These are phyloP conservation scores for Labroides dimidiatus DNA, from an alignment of 2,797 vertebrate genomes.

Conservation along the genomic window DNA sequence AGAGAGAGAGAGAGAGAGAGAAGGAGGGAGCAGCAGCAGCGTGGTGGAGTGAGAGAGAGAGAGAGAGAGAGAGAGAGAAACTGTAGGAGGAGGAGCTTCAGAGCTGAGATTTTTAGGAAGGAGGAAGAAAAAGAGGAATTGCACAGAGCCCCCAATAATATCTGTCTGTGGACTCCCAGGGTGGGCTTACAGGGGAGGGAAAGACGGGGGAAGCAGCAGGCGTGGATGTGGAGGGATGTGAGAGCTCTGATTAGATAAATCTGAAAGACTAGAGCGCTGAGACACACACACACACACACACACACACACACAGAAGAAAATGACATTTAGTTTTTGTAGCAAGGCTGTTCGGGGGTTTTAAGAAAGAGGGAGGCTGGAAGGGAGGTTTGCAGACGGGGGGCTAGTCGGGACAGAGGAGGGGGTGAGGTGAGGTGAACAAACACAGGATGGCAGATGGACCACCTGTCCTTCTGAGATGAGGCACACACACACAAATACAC, in stretches of 20 bases:
- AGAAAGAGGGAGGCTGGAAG: slow-evolving; percentile 22
- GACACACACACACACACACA: slow-evolving; percentile 47
- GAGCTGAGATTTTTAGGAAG: slow-evolving; percentile 42
- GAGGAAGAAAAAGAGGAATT: slow-evolving; percentile 41
- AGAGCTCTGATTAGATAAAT: slow-evolving; percentile 63
- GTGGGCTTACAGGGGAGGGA: slow-evolving; percentile 60
- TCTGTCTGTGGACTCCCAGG: slow-evolving; percentile 60
- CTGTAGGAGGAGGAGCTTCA: slow-evolving; percentile 56
- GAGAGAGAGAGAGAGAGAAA: slow-evolving; percentile 39
- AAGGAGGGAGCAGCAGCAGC: slow-evolving; percentile 30
- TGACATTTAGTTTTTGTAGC: slow-evolving; percentile 66
- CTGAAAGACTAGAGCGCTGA: slow-evolving; percentile 51
- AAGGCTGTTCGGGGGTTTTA: slow-evolving; percentile 52
- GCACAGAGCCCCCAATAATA: slow-evolving; percentile 45
- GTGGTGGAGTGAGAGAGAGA: slow-evolving; percentile 32
- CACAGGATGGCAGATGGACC: slow-evolving; percentile 53
- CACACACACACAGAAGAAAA: slow-evolving; percentile 62
- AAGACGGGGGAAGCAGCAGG: slow-evolving; percentile 43
- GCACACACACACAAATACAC: slow-evolving; percentile 10
- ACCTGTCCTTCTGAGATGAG: slow-evolving; percentile 55
- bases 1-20: slow-evolving; percentile 16
- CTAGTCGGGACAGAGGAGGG: slow-evolving; percentile 27
- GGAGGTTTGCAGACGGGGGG: slow-evolving; percentile 10
- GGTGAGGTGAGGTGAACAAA: slow-evolving; percentile 55
- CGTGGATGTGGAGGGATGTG: slow-evolving; percentile 57